Conservation (phyloP, 2,113 vertebrate species). For the Peromyscus polionotus region DNA sequence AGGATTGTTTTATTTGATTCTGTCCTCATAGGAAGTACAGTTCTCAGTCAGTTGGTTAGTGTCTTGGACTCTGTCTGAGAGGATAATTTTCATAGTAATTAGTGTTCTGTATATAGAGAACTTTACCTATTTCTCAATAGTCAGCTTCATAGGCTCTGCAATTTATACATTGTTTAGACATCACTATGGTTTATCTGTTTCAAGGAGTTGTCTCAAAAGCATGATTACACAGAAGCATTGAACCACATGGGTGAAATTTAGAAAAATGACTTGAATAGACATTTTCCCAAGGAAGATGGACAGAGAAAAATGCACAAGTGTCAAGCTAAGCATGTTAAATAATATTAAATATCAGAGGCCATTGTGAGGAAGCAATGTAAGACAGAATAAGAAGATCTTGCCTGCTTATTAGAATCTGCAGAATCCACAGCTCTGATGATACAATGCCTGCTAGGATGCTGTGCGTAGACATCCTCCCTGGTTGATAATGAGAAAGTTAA, state of each 20-base stretch:
- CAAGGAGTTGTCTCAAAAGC: too few relatives aligned
- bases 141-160: background rate
- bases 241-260: background rate
- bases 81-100: background rate
- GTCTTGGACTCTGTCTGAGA: background rate
- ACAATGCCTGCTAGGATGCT: background rate
- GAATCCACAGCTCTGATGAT: background rate
- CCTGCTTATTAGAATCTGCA: background rate
- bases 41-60: background rate
- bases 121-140: background rate
- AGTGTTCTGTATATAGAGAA: rapidly evolving
- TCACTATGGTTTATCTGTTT: background rate
- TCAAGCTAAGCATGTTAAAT: too few relatives aligned
- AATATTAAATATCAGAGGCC: background rate
- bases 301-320: background rate
- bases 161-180: background rate
- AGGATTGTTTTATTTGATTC: background rate
- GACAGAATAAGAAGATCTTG: rapidly evolving
- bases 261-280: background rate
- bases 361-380: background rate
- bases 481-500: background rate
- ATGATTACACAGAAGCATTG: background rate
- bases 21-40: background rate
- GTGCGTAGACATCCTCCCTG: background rate
- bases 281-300: background rate